phyloP scores from a whole-genome alignment of 2,797 vertebrate species.

The Gobionotothen gibberifrons region DNA sequence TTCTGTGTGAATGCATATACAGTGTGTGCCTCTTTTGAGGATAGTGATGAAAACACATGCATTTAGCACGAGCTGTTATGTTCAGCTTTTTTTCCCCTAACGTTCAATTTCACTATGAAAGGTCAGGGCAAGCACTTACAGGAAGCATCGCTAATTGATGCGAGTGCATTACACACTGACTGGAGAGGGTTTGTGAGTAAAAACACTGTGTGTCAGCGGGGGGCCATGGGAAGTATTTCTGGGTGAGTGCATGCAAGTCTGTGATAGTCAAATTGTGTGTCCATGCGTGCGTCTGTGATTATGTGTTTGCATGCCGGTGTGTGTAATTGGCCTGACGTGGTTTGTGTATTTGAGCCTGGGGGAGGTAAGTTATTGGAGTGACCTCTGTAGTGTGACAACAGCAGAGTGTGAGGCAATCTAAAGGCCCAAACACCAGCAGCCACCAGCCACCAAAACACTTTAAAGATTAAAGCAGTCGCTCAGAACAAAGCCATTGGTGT shows the following conservation, averaged over 20 bases:
- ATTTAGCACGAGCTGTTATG: background rate
- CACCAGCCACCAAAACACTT: slow-evolving; percentile 69
- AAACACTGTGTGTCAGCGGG: background rate
- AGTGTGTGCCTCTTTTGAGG: slow-evolving; percentile 12
- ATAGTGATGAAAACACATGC: background rate
- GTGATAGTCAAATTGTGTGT: slow-evolving; percentile 4
- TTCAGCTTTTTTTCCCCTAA: slow-evolving; percentile 29
- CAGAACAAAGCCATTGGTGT: slow-evolving; percentile 72
- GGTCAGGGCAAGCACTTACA: slow-evolving; percentile 55
- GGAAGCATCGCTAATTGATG: slow-evolving; percentile 68
- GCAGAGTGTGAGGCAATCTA: slow-evolving; percentile 68
- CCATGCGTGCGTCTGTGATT: slow-evolving; percentile 10
- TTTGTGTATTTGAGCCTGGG: slow-evolving; percentile 61
- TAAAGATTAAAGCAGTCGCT: slow-evolving; percentile 74
- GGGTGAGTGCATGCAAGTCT: slow-evolving; percentile 28
- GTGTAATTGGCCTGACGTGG: slow-evolving; percentile 64
- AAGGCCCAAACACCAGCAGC: slow-evolving; percentile 62
- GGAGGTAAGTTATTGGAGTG: slow-evolving; percentile 74
- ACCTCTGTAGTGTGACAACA: slow-evolving; percentile 77
- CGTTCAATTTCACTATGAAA: slow-evolving; percentile 57
- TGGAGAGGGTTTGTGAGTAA: slow-evolving; percentile 33
- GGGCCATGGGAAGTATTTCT: slow-evolving; percentile 21
- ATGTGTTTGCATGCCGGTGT: slow-evolving; percentile 48
- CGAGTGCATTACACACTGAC: slow-evolving; percentile 52
- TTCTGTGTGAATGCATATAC: background rate